A percentile compares a stretch with the other conserved stretches of the same genome.
Conservation (phyloP, 2,797 vertebrate species). For the Anas capensis region DNA sequence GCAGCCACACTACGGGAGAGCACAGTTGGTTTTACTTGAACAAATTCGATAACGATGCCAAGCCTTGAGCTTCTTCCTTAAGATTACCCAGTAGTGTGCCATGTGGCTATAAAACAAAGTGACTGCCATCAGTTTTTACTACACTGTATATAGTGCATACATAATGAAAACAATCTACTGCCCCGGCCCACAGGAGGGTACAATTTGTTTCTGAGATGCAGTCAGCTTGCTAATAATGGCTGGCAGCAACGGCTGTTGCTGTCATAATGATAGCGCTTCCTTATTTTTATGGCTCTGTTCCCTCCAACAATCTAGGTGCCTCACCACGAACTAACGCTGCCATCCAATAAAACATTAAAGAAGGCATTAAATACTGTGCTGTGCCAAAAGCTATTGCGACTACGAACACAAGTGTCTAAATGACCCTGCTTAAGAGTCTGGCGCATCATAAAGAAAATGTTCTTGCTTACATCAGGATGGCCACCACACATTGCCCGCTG, state of each 20-base stretch:
- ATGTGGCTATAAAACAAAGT: not conserved
- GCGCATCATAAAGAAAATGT: not conserved
- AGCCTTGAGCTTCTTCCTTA: not conserved
- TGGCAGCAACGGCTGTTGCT: conserved; percentile 26
- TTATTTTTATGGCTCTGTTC: conserved; percentile 53
- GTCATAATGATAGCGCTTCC: not conserved
- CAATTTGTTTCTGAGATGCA: conserved; percentile 29
- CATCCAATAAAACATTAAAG: conserved; percentile 32
- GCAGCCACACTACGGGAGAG: not conserved
- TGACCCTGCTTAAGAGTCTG: not conserved
- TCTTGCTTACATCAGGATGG: not conserved
- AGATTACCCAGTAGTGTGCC: not conserved
- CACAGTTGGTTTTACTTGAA: not conserved
- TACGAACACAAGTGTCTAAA: not conserved
- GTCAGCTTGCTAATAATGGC: not conserved
- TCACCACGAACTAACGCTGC: not conserved
- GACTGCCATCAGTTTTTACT: not conserved
- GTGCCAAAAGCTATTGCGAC: not conserved
- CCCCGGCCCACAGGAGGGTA: not conserved
- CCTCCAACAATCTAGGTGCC: conserved; percentile 1
- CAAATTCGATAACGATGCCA: not conserved
- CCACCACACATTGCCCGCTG: not conserved
- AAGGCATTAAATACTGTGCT: not conserved
- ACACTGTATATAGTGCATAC: not conserved
- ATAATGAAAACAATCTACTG: conserved; percentile 18